Conservation (phyloP, 2,888 invertebrate genomes). For the Arge pagana region DNA sequence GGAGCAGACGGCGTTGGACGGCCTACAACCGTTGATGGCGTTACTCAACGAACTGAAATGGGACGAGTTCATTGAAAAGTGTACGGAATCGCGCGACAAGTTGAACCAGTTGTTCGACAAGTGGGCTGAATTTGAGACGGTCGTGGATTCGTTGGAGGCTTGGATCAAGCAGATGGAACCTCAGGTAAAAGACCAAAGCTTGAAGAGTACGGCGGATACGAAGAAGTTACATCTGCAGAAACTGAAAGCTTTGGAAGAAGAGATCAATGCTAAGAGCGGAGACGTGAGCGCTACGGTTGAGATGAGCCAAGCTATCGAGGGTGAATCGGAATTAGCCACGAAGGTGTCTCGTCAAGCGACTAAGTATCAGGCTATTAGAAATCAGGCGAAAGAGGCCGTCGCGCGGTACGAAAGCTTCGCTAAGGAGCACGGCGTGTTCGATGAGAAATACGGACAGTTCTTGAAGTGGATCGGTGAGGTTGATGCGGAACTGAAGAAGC, state of each 20-base stretch:
- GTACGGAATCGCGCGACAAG: constrained; percentile 72
- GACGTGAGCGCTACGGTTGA: constrained; percentile 72
- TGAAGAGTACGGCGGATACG: constrained; percentile 82
- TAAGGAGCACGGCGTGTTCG: constrained; percentile 82
- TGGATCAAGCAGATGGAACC: constrained; percentile 88
- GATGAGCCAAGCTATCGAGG: constrained; percentile 72
- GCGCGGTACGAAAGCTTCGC: constrained; percentile 83
- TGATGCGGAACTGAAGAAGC: constrained; percentile 73
- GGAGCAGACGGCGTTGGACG: constrained; percentile 75
- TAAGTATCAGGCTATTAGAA: constrained; percentile 81
- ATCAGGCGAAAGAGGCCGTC: constrained; percentile 81
- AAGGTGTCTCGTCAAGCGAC: constrained; percentile 79
- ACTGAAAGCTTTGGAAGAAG: constrained; percentile 72
- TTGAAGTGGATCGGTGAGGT: constrained; percentile 76
- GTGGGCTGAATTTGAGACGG: constrained; percentile 80
- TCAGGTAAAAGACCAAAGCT: constrained; percentile 84
- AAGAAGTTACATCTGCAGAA: constrained; percentile 81
- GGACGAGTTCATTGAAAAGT: constrained; percentile 75
- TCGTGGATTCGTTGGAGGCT: constrained; percentile 75
- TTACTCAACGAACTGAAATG: constrained; percentile 80
- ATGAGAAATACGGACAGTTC: constrained; percentile 72
- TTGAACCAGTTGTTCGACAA: constrained; percentile 76
- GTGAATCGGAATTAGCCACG: constrained; percentile 74
- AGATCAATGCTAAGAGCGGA: constrained; percentile 69
- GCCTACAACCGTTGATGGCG: constrained; percentile 73